These are phyloP conservation scores for Myotis planiceps DNA, from an alignment of 2,797 vertebrate genomes.

Conservation along the genomic window DNA sequence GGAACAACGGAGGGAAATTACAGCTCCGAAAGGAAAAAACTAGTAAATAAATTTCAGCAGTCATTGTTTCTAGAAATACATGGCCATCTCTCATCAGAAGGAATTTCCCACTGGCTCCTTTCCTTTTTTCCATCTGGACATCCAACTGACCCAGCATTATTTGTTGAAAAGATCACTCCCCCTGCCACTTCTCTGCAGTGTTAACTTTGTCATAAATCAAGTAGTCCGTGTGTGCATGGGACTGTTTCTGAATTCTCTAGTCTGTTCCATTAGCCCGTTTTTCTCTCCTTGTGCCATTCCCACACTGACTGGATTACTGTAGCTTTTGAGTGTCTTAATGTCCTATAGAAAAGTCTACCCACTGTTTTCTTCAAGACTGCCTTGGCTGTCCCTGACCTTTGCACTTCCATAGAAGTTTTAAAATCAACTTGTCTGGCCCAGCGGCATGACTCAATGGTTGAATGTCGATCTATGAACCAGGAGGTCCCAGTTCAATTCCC, in stretches of 20 bases:
- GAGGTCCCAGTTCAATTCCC: no score
- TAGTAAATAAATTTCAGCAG: slow-evolving; percentile 49
- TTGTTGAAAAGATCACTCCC: neutral
- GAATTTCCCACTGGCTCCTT: slow-evolving; percentile 19
- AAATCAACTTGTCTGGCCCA: neutral
- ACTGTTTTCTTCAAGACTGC: neutral
- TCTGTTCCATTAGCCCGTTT: neutral
- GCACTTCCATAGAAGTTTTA: slow-evolving; percentile 2
- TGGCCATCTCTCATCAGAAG: neutral
- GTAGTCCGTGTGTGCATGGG: neutral
- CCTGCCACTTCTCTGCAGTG: neutral
- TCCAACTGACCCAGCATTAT: neutral
- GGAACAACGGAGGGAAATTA: slow-evolving; percentile 61
- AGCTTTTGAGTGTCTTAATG: neutral
- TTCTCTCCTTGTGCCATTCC: neutral
- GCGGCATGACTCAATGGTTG: no score
- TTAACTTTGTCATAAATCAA: neutral
- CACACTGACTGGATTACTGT: neutral
- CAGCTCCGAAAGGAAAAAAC: slow-evolving; percentile 48
- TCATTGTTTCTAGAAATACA: slow-evolving; percentile 58
- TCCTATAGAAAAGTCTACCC: neutral
- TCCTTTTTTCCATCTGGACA: neutral
- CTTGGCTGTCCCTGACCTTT: neutral
- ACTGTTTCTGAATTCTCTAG: neutral
- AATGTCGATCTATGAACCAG: no score